Conservation (phyloP, 2,797 vertebrate species). For the Pangasius macronema region DNA sequence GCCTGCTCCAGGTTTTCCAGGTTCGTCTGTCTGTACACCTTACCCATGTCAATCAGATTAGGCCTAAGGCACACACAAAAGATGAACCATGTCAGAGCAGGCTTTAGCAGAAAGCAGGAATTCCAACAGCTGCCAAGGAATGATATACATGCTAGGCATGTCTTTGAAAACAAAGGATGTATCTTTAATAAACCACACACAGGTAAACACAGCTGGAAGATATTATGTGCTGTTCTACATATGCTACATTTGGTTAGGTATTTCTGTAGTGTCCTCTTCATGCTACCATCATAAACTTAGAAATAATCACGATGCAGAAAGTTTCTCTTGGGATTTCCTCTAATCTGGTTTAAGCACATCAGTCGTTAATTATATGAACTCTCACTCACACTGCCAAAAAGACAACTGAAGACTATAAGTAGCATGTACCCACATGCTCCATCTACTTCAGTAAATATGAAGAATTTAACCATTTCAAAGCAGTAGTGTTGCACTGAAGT, state of each 20-base stretch:
- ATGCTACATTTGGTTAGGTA: background rate
- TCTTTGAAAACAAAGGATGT: background rate
- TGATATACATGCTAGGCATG: background rate
- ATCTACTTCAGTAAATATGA: slow-evolving; percentile 24
- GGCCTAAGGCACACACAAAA: slow-evolving; percentile 72
- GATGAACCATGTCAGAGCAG: slow-evolving; percentile 12
- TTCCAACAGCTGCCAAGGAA: background rate
- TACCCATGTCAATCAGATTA: slow-evolving; percentile 85
- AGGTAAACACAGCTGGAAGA: background rate
- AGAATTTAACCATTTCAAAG: background rate
- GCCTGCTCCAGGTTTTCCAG: slow-evolving; percentile 95
- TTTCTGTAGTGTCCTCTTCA: background rate
- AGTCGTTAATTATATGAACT: background rate
- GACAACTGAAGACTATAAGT: slow-evolving; percentile 20
- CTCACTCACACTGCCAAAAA: slow-evolving; percentile 31
- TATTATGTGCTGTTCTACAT: background rate
- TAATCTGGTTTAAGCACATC: background rate
- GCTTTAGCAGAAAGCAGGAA: background rate
- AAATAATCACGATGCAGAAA: background rate
- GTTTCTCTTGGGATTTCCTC: background rate
- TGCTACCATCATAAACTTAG: background rate
- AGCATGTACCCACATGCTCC: slow-evolving; percentile 55
- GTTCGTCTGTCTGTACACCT: slow-evolving; percentile 87
- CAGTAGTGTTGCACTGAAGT: background rate
- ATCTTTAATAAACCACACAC: slow-evolving; percentile 7